phyloP scores from a whole-genome alignment of 2,888 invertebrate genomes.

The Drosophila kokeensis region DNA sequence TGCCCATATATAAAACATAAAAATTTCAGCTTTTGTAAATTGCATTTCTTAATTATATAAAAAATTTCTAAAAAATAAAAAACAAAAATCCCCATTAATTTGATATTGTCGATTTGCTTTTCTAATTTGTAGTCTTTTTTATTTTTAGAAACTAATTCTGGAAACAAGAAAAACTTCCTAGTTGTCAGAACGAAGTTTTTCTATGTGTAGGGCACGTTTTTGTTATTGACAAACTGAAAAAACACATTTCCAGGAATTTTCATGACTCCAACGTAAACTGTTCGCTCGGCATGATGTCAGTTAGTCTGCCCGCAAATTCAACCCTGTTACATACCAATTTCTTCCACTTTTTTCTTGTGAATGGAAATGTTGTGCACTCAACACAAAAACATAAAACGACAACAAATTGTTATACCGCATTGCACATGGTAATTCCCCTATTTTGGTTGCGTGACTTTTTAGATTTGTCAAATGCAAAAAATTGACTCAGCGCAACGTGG shows the following conservation, averaged over 20 bases:
- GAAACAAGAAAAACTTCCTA: background rate
- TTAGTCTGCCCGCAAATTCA: constrained; percentile 6
- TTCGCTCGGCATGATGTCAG: constrained; percentile 50
- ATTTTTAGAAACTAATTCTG: background rate
- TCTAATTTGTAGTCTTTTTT: background rate
- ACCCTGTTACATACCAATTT: constrained; percentile 9
- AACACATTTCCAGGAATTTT: constrained; percentile 53
- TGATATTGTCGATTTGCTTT: background rate
- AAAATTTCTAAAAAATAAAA: too few relatives aligned
- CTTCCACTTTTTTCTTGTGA: background rate
- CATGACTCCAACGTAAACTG: constrained; percentile 38
- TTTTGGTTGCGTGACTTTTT: constrained; percentile 56
- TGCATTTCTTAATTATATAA: too few relatives aligned
- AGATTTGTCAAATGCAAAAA: constrained; percentile 33
- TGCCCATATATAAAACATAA: too few relatives aligned
- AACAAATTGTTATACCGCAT: constrained; percentile 32
- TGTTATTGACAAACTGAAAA: constrained; percentile 16
- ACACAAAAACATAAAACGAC: constrained; percentile 25
- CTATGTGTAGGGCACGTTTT: constrained; percentile 19
- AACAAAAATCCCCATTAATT: background rate
- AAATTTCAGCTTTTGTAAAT: too few relatives aligned
- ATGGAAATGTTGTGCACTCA: constrained; percentile 40
- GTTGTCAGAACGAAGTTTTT: background rate
- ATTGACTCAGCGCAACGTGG: constrained; percentile 4
- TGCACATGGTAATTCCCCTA: constrained; percentile 47